Evolutionary conservation across 2,113 vertebrate species (phyloP).

Genomic region (Lanius collurio): DNA sequence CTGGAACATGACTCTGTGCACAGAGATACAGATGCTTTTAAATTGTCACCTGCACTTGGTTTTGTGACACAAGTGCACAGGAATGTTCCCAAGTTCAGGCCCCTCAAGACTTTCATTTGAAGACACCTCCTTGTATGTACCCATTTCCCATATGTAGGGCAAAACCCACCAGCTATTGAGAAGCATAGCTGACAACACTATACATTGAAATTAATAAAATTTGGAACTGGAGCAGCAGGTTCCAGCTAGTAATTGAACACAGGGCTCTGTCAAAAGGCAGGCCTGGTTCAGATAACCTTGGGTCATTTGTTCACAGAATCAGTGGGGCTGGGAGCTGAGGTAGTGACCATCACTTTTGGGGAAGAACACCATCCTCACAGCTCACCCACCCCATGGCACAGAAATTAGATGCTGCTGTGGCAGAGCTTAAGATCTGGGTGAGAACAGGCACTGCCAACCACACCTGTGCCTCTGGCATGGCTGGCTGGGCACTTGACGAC

Average conservation of each 20-base stretch:
- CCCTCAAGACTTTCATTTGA: not conserved
- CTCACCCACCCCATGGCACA: not conserved
- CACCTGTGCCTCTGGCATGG: rapidly evolving
- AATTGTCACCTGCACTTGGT: not conserved
- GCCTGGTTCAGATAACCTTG: not conserved
- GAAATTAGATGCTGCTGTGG: not conserved
- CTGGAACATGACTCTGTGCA: not conserved
- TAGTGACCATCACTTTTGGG: not conserved
- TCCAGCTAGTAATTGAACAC: not conserved
- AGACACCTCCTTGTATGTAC: not conserved
- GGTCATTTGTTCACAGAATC: not conserved
- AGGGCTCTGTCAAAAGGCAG: not conserved
- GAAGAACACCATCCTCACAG: not conserved
- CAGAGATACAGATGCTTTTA: not conserved
- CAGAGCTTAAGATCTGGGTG: rapidly evolving
- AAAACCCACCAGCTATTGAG: not conserved
- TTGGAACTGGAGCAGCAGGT: not conserved
- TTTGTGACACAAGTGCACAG: not conserved
- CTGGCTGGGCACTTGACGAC: not conserved
- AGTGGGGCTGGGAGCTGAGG: not conserved
- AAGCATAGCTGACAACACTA: not conserved
- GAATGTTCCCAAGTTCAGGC: not conserved
- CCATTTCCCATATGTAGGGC: not conserved
- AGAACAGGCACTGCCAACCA: not conserved
- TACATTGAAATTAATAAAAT: not conserved